phyloP scores from a whole-genome alignment of 2,113 vertebrate genomes.

The Bujurquina vittata region DNA sequence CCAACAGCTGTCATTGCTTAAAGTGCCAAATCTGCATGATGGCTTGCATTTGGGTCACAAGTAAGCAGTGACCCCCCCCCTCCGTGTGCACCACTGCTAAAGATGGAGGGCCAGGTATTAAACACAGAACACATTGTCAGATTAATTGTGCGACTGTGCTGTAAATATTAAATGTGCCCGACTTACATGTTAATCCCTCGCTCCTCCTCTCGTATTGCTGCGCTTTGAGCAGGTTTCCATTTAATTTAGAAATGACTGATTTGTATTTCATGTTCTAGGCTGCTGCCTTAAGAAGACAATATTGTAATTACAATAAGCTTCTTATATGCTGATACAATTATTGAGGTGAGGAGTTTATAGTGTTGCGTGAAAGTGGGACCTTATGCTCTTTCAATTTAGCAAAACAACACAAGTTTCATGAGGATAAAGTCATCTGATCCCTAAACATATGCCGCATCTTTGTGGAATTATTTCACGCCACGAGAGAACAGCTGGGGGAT shows the following conservation, averaged over 20 bases:
- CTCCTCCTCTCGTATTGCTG: constrained; percentile 36
- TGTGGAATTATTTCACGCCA: constrained; percentile 58
- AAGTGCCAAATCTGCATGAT: not conserved
- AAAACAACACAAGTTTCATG: constrained; percentile 64
- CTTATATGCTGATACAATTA: constrained; percentile 81
- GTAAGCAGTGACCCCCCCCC: not conserved
- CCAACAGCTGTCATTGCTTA: not conserved
- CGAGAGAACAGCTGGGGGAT: constrained; percentile 55
- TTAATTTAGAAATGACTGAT: constrained; percentile 79
- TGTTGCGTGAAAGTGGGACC: constrained; percentile 69
- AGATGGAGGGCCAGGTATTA: constrained; percentile 43
- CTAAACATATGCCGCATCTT: constrained; percentile 64
- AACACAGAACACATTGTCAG: constrained; percentile 67
- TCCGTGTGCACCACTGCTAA: not conserved
- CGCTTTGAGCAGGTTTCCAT: constrained; percentile 64
- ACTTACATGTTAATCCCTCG: constrained; percentile 69
- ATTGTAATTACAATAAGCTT: constrained; percentile 84
- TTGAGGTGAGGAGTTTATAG: constrained; percentile 72
- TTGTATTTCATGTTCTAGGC: constrained; percentile 65
- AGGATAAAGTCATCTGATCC: constrained; percentile 71
- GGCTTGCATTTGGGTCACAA: constrained; percentile 35
- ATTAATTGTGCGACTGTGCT: constrained; percentile 72
- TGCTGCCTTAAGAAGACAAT: constrained; percentile 72
- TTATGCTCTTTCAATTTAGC: constrained; percentile 77
- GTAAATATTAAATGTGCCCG: constrained; percentile 78